Evolutionary conservation across 2,888 invertebrate species (phyloP).

Genomic region (Drosophila niveifrons): DNA sequence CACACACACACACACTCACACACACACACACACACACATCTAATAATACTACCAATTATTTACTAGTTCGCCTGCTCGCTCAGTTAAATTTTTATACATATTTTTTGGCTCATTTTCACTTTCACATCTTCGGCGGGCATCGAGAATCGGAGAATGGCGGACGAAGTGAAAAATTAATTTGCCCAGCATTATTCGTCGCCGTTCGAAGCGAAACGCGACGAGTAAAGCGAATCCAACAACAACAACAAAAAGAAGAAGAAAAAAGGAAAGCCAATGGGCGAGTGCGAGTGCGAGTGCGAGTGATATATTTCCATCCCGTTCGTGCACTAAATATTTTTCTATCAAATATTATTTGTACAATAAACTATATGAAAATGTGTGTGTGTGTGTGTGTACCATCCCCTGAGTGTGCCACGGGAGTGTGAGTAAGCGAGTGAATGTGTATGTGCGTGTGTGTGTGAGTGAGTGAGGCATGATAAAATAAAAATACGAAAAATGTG

Average conservation of each 20-base stretch:
- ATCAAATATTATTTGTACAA: conserved; percentile 74
- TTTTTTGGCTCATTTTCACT: conserved; percentile 61
- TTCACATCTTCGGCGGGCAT: conserved; percentile 49
- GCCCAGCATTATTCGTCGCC: conserved; percentile 43
- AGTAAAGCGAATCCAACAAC: conserved; percentile 33
- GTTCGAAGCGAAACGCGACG: conserved; percentile 12
- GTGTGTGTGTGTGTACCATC: conserved; percentile 62
- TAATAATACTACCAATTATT: conserved; percentile 50
- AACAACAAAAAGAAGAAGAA: conserved; percentile 1
- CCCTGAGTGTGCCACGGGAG: conserved; percentile 48
- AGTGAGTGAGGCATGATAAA: conserved; percentile 68
- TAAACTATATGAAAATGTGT: conserved; percentile 59
- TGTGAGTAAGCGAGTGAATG: conserved; percentile 33
- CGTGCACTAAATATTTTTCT: conserved; percentile 68
- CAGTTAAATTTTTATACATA: conserved; percentile 60
- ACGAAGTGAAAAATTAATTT: conserved; percentile 75
- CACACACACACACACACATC: conserved; percentile 8
- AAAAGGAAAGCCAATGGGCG: conserved; percentile 56
- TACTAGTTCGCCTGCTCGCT: conserved; percentile 24
- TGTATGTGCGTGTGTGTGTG: conserved; percentile 40
- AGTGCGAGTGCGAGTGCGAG: conserved; percentile 22
- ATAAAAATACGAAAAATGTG: conserved; percentile 80
- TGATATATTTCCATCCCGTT: conserved; percentile 66
- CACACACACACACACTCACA: conserved; percentile 38
- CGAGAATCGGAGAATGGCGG: conserved; percentile 56